Percentiles rank a stretch among this genome's conserved stretches.
These are phyloP conservation scores for Grammomys surdaster DNA, from an alignment of 2,113 vertebrate species.

Conservation along the genomic window DNA sequence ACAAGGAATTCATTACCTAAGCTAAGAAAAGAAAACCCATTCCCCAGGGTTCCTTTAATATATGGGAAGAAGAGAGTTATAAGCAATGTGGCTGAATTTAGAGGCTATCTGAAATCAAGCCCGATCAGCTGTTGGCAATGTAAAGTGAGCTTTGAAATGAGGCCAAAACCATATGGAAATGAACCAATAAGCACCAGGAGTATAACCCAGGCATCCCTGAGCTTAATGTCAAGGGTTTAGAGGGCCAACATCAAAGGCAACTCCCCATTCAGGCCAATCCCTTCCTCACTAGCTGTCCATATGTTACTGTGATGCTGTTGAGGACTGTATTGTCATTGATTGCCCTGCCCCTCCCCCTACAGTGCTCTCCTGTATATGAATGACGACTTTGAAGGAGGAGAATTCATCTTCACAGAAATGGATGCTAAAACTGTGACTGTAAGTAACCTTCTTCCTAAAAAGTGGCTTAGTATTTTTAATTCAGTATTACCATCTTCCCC, in stretches of 20 bases:
- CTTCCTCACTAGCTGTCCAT: background rate
- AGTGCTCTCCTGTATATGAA: conserved; percentile 98
- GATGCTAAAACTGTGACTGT: conserved; percentile 98
- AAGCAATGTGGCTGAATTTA: background rate
- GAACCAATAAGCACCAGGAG: background rate
- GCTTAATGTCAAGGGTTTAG: background rate
- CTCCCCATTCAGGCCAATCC: background rate
- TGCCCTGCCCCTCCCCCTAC: background rate
- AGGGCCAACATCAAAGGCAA: background rate
- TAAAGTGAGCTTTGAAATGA: background rate
- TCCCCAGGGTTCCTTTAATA: background rate
- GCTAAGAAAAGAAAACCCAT: background rate
- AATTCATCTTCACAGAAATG: conserved; percentile 99
- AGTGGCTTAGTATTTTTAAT: background rate
- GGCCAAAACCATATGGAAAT: background rate
- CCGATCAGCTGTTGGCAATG: background rate
- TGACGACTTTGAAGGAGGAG: conserved; percentile 97
- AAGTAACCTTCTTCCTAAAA: conserved; percentile 71
- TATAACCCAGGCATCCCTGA: background rate
- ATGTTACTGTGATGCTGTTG: fast-evolving
- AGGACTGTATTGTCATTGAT: fast-evolving
- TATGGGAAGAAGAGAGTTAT: background rate
- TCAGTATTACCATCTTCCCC: conserved; percentile 11
- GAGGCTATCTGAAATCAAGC: background rate
- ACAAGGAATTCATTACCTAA: background rate